Evolutionary conservation across 64 coral and sea anemone genomes (phyloP).

Genomic region (Porites australiensis): DNA sequence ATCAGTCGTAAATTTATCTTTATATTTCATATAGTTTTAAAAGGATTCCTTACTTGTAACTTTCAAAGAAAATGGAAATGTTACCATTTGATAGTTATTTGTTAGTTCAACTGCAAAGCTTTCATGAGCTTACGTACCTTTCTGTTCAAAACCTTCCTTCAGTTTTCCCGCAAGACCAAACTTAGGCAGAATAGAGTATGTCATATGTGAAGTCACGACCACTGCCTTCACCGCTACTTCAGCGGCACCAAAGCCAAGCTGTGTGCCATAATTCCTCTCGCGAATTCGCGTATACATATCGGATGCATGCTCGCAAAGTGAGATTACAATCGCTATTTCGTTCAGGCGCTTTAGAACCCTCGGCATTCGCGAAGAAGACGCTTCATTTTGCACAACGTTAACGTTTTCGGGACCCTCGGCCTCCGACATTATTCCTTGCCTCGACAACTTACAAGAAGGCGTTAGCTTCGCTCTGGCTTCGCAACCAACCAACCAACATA

Average conservation of each 20-base stretch:
- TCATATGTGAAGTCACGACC: background rate
- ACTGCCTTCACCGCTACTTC: background rate
- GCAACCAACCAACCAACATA: background rate
- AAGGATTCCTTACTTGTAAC: too few relatives aligned
- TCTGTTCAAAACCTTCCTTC: conserved; percentile 16
- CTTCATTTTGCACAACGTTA: background rate
- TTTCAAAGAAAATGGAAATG: too few relatives aligned
- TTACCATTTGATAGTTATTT: too few relatives aligned
- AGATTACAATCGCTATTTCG: conserved; percentile 8
- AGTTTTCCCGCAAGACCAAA: background rate
- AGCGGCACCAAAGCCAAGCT: background rate
- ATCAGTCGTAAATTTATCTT: too few relatives aligned
- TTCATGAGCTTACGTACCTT: background rate
- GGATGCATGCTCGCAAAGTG: background rate
- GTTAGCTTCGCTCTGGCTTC: background rate
- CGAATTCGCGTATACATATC: background rate
- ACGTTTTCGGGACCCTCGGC: background rate
- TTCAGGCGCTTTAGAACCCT: conserved; percentile 7
- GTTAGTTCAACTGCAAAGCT: too few relatives aligned
- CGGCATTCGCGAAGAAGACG: background rate
- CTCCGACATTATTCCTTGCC: background rate
- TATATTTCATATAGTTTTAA: too few relatives aligned
- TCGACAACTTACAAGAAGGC: background rate
- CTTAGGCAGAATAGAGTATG: background rate
- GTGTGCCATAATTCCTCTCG: background rate